A percentile compares a stretch with the other conserved stretches of the same genome.
These are phyloP conservation scores for Morelia viridis DNA, from an alignment of 2,797 vertebrate genomes.

Conservation along the genomic window DNA sequence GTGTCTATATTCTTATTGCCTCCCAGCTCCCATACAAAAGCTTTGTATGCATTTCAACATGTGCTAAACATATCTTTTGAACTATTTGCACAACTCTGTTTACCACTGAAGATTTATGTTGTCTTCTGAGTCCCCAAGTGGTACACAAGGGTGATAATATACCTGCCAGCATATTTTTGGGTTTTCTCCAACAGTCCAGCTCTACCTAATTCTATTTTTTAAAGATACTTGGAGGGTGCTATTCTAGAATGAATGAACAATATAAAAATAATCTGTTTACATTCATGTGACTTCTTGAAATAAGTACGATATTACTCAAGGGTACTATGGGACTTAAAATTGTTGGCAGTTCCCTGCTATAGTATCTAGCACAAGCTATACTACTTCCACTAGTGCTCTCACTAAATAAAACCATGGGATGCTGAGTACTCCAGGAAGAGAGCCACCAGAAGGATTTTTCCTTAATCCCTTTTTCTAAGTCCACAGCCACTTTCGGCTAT, in stretches of 20 bases:
- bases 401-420: background rate
- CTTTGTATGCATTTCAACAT: background rate
- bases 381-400: background rate
- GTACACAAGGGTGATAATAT: background rate
- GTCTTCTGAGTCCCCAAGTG: background rate
- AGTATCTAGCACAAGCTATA: background rate
- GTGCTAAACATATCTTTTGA: background rate
- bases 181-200: background rate
- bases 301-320: background rate
- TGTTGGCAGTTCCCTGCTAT: background rate
- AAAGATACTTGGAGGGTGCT: background rate
- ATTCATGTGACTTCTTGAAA: background rate
- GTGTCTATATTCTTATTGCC: background rate
- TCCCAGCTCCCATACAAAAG: background rate
- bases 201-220: background rate
- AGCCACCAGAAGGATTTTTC: background rate
- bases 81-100: background rate
- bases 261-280: background rate
- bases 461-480: background rate
- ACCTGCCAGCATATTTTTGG: background rate
- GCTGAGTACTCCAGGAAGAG: background rate
- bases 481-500: background rate
- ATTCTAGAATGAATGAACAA: rapidly evolving
- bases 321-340: background rate
- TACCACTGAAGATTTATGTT: background rate